Percentiles rank a stretch among this genome's conserved stretches.
Conservation (phyloP, 92 coral and sea anemone genomes). For the Heteractis magnifica region DNA sequence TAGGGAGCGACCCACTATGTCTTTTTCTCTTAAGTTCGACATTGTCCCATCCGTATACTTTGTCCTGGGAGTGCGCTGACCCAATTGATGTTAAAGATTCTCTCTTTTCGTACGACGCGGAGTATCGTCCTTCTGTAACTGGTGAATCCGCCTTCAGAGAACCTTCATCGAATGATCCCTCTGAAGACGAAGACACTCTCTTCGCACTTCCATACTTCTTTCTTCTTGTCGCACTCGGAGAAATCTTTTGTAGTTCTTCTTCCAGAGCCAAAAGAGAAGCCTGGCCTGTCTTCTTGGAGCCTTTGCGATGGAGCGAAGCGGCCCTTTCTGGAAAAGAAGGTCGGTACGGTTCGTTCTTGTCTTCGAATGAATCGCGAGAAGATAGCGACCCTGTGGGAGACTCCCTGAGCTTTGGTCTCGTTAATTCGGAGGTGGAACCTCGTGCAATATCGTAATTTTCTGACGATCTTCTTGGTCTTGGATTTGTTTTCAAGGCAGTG, state of each 20-base stretch:
- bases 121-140: background rate
- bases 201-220: conserved; percentile 44
- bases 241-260: conserved; percentile 70
- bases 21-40: conserved; percentile 56
- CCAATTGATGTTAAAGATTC: conserved; percentile 56
- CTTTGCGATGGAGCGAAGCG: conserved; percentile 45
- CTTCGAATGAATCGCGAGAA: conserved; percentile 77
- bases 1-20: conserved; percentile 51
- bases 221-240: conserved; percentile 63
- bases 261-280: conserved; percentile 65
- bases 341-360: conserved; percentile 30
- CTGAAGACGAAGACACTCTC: conserved; percentile 70
- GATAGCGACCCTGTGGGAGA: conserved; percentile 75
- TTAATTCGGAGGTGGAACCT: background rate
- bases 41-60: conserved; percentile 24
- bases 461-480: conserved; percentile 16
- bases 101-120: conserved; percentile 17
- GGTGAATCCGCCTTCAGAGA: conserved; percentile 40
- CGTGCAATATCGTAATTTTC: background rate
- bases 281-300: conserved; percentile 55
- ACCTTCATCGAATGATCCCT: conserved; percentile 61
- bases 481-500: conserved; percentile 63
- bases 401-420: conserved; percentile 45
- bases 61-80: conserved; percentile 41
- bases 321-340: conserved; percentile 25